Evolutionary conservation across 2,797 vertebrate genomes (phyloP).

Genomic region (Fringilla coelebs): DNA sequence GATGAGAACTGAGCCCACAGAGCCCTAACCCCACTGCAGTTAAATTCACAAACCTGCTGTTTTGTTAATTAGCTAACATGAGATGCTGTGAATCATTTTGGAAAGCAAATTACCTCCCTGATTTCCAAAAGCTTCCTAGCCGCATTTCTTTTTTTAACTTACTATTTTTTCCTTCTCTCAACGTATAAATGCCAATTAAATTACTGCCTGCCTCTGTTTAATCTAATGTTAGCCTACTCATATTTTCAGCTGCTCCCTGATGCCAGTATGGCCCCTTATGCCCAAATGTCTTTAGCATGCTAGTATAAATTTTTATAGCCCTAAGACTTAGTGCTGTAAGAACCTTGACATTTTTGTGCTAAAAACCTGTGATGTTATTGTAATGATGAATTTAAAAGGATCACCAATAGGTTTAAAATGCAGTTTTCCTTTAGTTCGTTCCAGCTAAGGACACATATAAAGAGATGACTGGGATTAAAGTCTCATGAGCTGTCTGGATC

Average conservation of each 20-base stretch:
- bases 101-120: conserved; percentile 62
- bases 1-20: fast-evolving
- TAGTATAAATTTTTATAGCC: conserved; percentile 34
- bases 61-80: conserved; percentile 69
- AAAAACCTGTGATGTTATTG: not conserved
- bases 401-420: conserved; percentile 7
- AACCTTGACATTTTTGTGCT: conserved; percentile 9
- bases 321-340: not conserved
- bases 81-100: conserved; percentile 55
- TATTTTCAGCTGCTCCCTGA: conserved; percentile 14
- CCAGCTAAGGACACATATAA: not conserved
- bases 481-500: not conserved
- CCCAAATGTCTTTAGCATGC: conserved; percentile 33
- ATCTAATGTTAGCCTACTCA: conserved; percentile 32
- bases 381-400: not conserved
- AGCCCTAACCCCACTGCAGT: conserved; percentile 38
- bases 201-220: conserved; percentile 36
- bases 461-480: conserved; percentile 12
- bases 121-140: conserved; percentile 36
- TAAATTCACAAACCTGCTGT: conserved; percentile 63
- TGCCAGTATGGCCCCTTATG: not conserved
- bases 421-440: not conserved
- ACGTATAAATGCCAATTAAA: conserved; percentile 4
- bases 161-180: not conserved
- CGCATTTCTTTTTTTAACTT: not conserved